Conservation (phyloP, 2,888 invertebrate species). For the Mellilla xanthometata region DNA sequence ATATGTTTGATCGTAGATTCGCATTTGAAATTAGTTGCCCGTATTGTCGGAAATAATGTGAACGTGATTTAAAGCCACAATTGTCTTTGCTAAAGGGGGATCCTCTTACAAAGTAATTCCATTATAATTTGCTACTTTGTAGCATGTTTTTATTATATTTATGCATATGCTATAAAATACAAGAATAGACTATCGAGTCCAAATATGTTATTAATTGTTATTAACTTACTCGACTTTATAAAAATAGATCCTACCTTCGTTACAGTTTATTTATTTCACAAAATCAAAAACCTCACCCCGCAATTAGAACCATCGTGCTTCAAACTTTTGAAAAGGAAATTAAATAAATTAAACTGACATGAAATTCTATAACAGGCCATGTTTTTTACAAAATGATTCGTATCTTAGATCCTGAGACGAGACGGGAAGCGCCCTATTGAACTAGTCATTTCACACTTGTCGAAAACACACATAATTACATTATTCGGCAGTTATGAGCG, state of each 20-base stretch:
- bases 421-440: constrained; percentile 51
- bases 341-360: constrained; percentile 4
- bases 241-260: too few species aligned
- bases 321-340: background rate
- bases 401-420: constrained; percentile 35
- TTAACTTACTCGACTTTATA: too few species aligned
- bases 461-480: constrained; percentile 76
- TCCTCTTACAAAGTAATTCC: too few species aligned
- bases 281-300: too few species aligned
- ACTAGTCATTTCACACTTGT: constrained; percentile 75
- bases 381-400: constrained; percentile 44
- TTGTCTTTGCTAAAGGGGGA: background rate
- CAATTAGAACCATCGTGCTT: too few species aligned
- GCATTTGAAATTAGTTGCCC: constrained; percentile 19
- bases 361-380: constrained; percentile 17
- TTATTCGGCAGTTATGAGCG: constrained; percentile 70
- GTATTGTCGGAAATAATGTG: constrained; percentile 13
- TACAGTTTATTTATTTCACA: too few species aligned
- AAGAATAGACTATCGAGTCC: too few species aligned
- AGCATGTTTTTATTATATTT: too few species aligned
- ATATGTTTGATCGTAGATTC: constrained; percentile 23
- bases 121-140: too few species aligned
- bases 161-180: too few species aligned
- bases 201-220: too few species aligned
- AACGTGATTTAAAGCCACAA: background rate